A percentile compares a stretch with the other conserved stretches of the same genome.
Conservation (phyloP, 2,888 invertebrate genomes). For the Pollenia amentaria region DNA sequence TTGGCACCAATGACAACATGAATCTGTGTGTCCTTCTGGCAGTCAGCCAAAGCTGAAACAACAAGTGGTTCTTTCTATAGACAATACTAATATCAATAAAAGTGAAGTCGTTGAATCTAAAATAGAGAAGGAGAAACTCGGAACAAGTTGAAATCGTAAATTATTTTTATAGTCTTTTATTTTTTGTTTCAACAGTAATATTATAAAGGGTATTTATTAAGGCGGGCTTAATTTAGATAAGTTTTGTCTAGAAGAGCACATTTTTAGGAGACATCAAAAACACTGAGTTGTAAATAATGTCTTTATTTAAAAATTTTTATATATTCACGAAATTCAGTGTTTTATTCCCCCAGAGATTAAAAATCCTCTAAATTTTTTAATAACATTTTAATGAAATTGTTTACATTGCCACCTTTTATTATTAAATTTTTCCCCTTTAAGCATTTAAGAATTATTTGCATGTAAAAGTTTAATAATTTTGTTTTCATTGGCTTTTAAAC, state of each 20-base stretch:
- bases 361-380: not conserved
- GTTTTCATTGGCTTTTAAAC: not conserved
- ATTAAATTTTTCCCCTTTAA: not conserved
- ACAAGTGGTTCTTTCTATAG: constrained; percentile 40
- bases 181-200: constrained; percentile 19
- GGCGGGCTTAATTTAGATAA: constrained; percentile 1
- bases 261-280: not conserved
- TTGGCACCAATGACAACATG: constrained; percentile 21
- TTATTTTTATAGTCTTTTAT: constrained; percentile 39
- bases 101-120: constrained; percentile 18
- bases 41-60: constrained; percentile 39
- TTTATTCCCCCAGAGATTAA: not conserved
- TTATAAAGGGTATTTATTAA: constrained; percentile 24
- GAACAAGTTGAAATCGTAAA: constrained; percentile 50
- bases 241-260: not conserved
- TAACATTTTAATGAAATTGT: constrained; percentile 52
- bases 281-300: not conserved
- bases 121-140: constrained; percentile 14
- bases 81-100: constrained; percentile 13
- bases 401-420: constrained; percentile 26
- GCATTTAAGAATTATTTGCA: not conserved
- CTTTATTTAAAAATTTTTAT: no score
- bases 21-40: constrained; percentile 5
- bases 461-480: constrained; percentile 45
- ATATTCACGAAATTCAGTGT: not conserved